A percentile compares a stretch with the other conserved stretches of the same genome.
These are phyloP conservation scores for Lipophrys pholis DNA, from an alignment of 2,113 vertebrate genomes.

Conservation along the genomic window DNA sequence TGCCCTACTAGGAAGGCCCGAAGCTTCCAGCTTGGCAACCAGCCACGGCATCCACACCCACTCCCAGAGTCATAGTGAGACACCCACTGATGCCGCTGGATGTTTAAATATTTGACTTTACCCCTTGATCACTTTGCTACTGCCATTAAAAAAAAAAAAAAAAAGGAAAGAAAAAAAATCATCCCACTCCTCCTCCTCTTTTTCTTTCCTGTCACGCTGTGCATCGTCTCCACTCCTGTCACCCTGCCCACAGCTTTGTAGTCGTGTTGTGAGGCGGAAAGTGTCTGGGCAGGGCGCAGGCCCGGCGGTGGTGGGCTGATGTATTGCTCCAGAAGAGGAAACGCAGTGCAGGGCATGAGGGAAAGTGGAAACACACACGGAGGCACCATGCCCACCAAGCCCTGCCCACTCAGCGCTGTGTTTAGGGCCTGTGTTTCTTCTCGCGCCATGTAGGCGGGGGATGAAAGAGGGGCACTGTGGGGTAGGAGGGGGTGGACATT, in stretches of 20 bases:
- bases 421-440: slow-evolving; percentile 77
- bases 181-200: not conserved
- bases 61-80: slow-evolving; percentile 38
- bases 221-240: slow-evolving; percentile 39
- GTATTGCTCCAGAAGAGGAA: slow-evolving; percentile 74
- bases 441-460: slow-evolving; percentile 76
- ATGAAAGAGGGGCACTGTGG: slow-evolving; percentile 53
- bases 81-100: slow-evolving; percentile 40
- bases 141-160: slow-evolving; percentile 20
- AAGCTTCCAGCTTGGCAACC: slow-evolving; percentile 70
- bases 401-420: slow-evolving; percentile 64
- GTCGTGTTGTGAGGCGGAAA: slow-evolving; percentile 64
- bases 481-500: slow-evolving; percentile 59
- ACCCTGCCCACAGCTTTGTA: slow-evolving; percentile 66
- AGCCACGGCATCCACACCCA: slow-evolving; percentile 61
- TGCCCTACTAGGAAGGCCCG: slow-evolving; percentile 73
- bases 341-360: slow-evolving; percentile 70
- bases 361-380: slow-evolving; percentile 68
- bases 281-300: slow-evolving; percentile 44
- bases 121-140: slow-evolving; percentile 48
- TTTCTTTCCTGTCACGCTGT: slow-evolving; percentile 30
- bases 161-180: slow-evolving; percentile 1
- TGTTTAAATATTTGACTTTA: slow-evolving; percentile 47
- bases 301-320: slow-evolving; percentile 59
- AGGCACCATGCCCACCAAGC: slow-evolving; percentile 69